Percentiles rank a stretch among this genome's conserved stretches.
Conservation (phyloP, 2,797 vertebrate genomes). For the Typhlichthys eigenmanni region DNA sequence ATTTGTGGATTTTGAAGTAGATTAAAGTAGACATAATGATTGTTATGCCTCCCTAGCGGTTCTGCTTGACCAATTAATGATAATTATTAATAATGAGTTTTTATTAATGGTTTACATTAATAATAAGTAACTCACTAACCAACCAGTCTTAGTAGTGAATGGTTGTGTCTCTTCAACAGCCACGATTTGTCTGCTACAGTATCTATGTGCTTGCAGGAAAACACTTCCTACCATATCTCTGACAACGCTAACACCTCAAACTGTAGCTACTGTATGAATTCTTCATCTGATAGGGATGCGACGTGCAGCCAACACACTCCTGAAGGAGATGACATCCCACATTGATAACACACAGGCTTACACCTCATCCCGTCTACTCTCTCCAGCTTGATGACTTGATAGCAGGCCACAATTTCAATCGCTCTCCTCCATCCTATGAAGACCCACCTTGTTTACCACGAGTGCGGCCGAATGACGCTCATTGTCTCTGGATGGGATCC, state of each 20-base stretch:
- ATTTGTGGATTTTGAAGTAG: too few relatives aligned
- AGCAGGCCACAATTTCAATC: slow-evolving; percentile 27
- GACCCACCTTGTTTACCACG: slow-evolving; percentile 48
- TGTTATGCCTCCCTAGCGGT: too few relatives aligned
- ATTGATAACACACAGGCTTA: slow-evolving; percentile 35
- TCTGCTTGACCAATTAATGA: too few relatives aligned
- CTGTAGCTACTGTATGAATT: slow-evolving; percentile 24
- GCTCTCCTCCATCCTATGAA: slow-evolving; percentile 9
- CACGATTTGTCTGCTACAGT: slow-evolving; percentile 8
- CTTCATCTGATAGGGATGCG: slow-evolving; percentile 39
- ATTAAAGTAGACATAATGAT: too few relatives aligned
- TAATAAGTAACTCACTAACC: too few relatives aligned
- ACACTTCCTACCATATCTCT: slow-evolving; percentile 48
- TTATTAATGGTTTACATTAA: too few relatives aligned
- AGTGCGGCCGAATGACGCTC: slow-evolving; percentile 13
- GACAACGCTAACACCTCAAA: slow-evolving; percentile 26
- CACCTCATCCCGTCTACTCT: slow-evolving; percentile 15
- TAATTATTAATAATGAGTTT: too few relatives aligned
- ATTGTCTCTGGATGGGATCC: slow-evolving; percentile 34
- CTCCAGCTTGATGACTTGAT: slow-evolving; percentile 40
- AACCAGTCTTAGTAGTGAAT: background rate
- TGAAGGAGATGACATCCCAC: slow-evolving; percentile 40
- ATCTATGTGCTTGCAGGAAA: slow-evolving; percentile 30
- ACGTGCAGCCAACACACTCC: slow-evolving; percentile 27
- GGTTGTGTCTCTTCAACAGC: slow-evolving; percentile 1